Percentiles rank a stretch among this genome's conserved stretches.
Evolutionary conservation across 2,113 vertebrate genomes (phyloP).

Genomic region (Circaetus cinerascens): DNA sequence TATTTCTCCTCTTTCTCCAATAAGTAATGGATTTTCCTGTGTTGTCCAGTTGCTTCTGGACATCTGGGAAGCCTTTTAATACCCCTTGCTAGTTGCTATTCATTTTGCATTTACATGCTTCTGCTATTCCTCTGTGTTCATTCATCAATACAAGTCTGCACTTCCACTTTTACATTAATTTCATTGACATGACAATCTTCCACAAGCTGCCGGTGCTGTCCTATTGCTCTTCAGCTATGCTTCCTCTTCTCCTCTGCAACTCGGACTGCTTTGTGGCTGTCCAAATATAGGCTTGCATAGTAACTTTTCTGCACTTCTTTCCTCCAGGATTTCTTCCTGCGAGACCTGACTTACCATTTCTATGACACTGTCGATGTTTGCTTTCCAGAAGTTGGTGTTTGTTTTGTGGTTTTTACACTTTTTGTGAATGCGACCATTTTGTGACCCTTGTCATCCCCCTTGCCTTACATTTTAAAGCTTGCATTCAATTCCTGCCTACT

Average conservation of each 20-base stretch:
- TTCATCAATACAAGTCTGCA: neutral
- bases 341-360: neutral
- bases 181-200: neutral
- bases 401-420: neutral
- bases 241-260: neutral
- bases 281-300: neutral
- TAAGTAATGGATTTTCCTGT: neutral
- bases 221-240: neutral
- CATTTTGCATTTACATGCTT: neutral
- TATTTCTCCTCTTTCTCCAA: neutral
- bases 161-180: neutral
- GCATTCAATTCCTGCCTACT: neutral
- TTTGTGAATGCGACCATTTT: neutral
- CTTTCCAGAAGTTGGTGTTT: neutral
- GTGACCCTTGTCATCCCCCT: neutral
- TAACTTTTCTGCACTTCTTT: neutral
- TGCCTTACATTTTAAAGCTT: neutral
- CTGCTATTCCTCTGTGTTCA: neutral
- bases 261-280: neutral
- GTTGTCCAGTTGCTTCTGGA: neutral
- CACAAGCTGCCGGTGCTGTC: neutral
- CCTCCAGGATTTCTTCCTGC: neutral
- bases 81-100: neutral
- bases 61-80: neutral
- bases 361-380: neutral